A percentile compares a stretch with the other conserved stretches of the same genome.
These are phyloP conservation scores for Pseudochaenichthys georgianus DNA, from an alignment of 2,797 vertebrate genomes.

Conservation along the genomic window DNA sequence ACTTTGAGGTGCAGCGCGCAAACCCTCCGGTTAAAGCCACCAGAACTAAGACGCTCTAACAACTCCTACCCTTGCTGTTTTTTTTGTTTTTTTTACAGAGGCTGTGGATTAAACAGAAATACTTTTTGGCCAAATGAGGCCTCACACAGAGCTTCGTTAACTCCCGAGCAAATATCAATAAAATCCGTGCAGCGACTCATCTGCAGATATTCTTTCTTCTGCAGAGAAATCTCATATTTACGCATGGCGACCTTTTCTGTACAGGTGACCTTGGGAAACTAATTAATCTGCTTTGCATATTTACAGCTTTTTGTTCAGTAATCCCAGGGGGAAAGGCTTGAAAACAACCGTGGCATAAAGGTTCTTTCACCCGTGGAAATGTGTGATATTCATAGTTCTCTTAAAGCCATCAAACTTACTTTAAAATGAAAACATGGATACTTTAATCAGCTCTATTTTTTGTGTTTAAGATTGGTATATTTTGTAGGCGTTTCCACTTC, in stretches of 20 bases:
- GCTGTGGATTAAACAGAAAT: slow-evolving; percentile 62
- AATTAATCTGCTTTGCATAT: slow-evolving; percentile 78
- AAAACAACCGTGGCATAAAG: slow-evolving; percentile 47
- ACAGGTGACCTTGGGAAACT: slow-evolving; percentile 67
- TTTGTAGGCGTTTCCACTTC: background rate
- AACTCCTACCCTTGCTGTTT: slow-evolving; percentile 45
- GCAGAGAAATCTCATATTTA: slow-evolving; percentile 40
- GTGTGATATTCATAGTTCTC: slow-evolving; percentile 23
- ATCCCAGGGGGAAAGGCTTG: slow-evolving; percentile 30
- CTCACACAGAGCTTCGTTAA: slow-evolving; percentile 56
- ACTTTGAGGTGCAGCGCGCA: slow-evolving; percentile 50
- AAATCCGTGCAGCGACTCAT: slow-evolving; percentile 24
- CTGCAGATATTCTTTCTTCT: slow-evolving; percentile 13
- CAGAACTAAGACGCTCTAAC: slow-evolving; percentile 79
- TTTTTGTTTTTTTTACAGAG: slow-evolving; percentile 3
- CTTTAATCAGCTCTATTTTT: background rate
- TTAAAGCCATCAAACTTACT: background rate
- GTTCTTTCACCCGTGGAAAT: slow-evolving; percentile 25
- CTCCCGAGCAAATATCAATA: slow-evolving; percentile 68
- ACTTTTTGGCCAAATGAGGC: slow-evolving; percentile 63
- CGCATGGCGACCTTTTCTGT: slow-evolving; percentile 26
- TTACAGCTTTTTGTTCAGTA: slow-evolving; percentile 62
- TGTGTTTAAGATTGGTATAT: background rate
- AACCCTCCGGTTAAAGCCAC: slow-evolving; percentile 66
- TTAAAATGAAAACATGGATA: background rate